These are phyloP conservation scores for Agrypnia vestita DNA, from an alignment of 1,140 invertebrate genomes.

Conservation along the genomic window DNA sequence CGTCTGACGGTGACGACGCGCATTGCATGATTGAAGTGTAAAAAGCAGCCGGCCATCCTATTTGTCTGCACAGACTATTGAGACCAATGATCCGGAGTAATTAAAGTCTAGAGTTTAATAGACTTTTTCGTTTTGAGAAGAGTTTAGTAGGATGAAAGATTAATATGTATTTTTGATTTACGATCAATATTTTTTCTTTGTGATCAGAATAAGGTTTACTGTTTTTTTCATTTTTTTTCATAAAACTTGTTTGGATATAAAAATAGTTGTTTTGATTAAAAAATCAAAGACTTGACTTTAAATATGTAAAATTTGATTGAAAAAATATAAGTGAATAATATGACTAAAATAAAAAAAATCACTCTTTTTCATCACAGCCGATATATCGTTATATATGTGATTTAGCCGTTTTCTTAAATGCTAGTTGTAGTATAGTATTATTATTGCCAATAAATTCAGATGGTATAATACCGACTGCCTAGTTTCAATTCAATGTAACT, in stretches of 20 bases:
- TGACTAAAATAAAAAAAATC: too few relatives aligned
- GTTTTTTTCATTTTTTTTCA: too few relatives aligned
- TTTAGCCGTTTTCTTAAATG: not conserved
- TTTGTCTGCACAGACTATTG: not conserved
- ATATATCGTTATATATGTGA: not conserved
- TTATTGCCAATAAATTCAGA: too few relatives aligned
- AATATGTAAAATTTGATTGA: too few relatives aligned
- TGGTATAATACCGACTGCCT: too few relatives aligned
- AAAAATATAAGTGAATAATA: too few relatives aligned
- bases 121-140: not conserved
- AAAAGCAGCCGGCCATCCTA: not conserved
- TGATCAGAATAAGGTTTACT: too few relatives aligned
- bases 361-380: too few relatives aligned
- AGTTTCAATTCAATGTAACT: too few relatives aligned
- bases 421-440: not conserved
- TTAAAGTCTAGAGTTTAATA: not conserved
- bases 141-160: not conserved
- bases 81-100: not conserved
- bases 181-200: too few relatives aligned
- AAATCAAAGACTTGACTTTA: too few relatives aligned
- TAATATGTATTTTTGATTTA: not conserved
- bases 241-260: too few relatives aligned
- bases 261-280: not conserved
- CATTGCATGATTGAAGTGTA: not conserved
- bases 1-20: not conserved